Conservation (phyloP, 2,113 vertebrate species). For the Triplophysa tibetana region DNA sequence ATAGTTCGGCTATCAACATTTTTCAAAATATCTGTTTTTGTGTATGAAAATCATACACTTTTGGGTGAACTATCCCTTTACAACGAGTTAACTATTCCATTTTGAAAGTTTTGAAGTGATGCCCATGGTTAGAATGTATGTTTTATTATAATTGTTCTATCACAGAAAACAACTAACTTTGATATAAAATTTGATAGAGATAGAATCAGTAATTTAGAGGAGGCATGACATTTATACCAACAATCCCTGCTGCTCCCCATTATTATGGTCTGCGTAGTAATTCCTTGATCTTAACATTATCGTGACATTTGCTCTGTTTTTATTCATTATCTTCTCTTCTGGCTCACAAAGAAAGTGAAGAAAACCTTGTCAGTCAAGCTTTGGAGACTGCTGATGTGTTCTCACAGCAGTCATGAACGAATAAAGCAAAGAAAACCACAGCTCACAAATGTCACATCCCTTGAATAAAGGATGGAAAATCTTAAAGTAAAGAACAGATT, state of each 20-base stretch:
- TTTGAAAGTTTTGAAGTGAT: neutral
- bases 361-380: conserved; percentile 12
- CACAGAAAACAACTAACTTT: neutral
- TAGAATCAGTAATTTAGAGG: conserved; percentile 11
- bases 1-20: too few species aligned
- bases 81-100: neutral
- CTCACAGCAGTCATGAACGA: neutral
- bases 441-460: conserved; percentile 33
- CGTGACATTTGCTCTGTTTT: conserved; percentile 34
- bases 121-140: neutral
- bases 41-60: too few species aligned
- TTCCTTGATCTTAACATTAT: conserved; percentile 13
- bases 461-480: conserved; percentile 13
- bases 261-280: neutral
- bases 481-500: neutral
- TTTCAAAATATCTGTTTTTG: too few species aligned
- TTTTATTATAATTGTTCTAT: neutral
- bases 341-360: conserved; percentile 10
- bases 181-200: conserved; percentile 13
- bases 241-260: neutral
- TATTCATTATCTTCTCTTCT: conserved; percentile 5
- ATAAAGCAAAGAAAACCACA: conserved; percentile 4
- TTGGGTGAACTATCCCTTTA: neutral
- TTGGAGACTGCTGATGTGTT: conserved; percentile 18
- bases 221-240: neutral